Evolutionary conservation across 2,888 invertebrate genomes (phyloP).

Genomic region (Tethea ocularis): DNA sequence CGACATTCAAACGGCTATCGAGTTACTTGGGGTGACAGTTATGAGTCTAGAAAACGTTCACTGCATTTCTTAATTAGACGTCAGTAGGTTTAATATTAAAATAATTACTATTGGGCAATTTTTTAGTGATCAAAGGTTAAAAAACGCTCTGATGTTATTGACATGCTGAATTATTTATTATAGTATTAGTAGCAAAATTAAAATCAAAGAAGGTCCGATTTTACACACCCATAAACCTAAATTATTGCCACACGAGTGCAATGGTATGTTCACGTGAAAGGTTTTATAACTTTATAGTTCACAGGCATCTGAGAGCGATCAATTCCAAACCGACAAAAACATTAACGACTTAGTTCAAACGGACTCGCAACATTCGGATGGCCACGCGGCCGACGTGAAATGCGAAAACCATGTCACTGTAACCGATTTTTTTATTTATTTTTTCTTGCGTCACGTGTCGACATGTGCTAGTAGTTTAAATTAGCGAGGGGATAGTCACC

Average conservation of each 20-base stretch:
- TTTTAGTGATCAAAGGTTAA: conserved; percentile 41
- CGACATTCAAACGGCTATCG: conserved; percentile 74
- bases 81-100: conserved; percentile 21
- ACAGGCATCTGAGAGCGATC: conserved; percentile 55
- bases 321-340: conserved; percentile 62
- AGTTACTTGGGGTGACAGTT: conserved; percentile 72
- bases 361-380: conserved; percentile 43
- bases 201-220: conserved; percentile 43
- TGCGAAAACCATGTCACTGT: conserved; percentile 74
- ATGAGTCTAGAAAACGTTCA: conserved; percentile 45
- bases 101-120: not conserved
- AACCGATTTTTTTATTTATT: conserved; percentile 70
- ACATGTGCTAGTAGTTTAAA: conserved; percentile 80
- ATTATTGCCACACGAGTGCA: conserved; percentile 51
- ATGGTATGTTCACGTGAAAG: conserved; percentile 46
- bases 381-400: conserved; percentile 64
- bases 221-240: conserved; percentile 62
- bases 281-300: conserved; percentile 49
- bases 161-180: conserved; percentile 26
- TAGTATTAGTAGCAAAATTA: conserved; percentile 23
- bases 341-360: conserved; percentile 53
- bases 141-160: conserved; percentile 23
- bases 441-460: conserved; percentile 77
- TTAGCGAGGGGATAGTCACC: conserved; percentile 79
- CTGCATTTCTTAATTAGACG: conserved; percentile 36